A percentile compares a stretch with the other conserved stretches of the same genome.
phyloP scores from a whole-genome alignment of 2,888 invertebrate genomes.

The Neria commutata region DNA sequence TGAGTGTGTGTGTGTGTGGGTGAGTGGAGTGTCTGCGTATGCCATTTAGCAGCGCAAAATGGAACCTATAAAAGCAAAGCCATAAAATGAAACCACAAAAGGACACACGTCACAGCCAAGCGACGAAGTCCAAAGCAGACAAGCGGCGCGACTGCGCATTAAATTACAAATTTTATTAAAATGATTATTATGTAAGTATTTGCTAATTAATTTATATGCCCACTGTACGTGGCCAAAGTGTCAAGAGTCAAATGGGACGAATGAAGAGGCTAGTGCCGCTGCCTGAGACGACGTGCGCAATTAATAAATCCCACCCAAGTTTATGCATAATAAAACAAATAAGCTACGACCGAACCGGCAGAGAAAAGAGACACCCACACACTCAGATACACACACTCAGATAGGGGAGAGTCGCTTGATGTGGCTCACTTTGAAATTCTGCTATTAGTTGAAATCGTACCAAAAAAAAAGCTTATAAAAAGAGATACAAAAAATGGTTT shows the following conservation, averaged over 20 bases:
- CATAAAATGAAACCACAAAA: background rate
- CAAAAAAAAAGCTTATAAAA: too few species aligned
- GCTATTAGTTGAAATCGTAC: too few species aligned
- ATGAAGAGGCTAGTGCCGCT: too few species aligned
- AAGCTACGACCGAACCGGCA: conserved; percentile 48
- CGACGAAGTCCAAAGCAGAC: conserved; percentile 34
- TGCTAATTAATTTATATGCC: conserved; percentile 57
- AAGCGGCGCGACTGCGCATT: conserved; percentile 53
- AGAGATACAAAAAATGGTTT: too few species aligned
- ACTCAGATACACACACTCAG: background rate
- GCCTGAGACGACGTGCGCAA: conserved; percentile 32
- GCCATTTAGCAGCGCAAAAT: background rate
- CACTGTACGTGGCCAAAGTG: too few species aligned
- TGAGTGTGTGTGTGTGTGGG: too few species aligned
- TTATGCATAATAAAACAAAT: conserved; percentile 56
- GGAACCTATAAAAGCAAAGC: background rate
- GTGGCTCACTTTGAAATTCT: too few species aligned
- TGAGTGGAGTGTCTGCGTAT: too few species aligned
- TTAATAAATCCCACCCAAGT: conserved; percentile 34
- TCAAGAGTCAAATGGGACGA: too few species aligned
- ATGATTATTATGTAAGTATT: conserved; percentile 53
- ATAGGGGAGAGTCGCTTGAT: too few species aligned
- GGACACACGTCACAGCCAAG: background rate
- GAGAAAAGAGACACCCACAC: conserved; percentile 16
- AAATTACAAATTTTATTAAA: conserved; percentile 57